These are phyloP conservation scores for Clangula hyemalis DNA, from an alignment of 2,797 vertebrate species.

Conservation along the genomic window DNA sequence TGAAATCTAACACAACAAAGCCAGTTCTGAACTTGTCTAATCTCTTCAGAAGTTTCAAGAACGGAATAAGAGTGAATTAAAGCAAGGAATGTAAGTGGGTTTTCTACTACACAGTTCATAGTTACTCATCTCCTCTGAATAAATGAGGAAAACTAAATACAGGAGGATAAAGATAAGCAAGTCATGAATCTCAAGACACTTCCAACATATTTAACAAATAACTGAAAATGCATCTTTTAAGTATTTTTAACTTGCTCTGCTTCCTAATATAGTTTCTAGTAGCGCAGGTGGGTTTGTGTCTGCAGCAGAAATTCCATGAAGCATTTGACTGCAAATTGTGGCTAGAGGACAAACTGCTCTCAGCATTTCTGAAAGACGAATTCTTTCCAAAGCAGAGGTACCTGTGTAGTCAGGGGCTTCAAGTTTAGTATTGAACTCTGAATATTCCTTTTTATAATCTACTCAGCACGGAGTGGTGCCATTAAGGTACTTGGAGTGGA, in stretches of 20 bases:
- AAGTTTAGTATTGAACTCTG: accelerated
- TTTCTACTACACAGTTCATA: not conserved
- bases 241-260: not conserved
- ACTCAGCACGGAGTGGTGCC: not conserved
- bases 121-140: not conserved
- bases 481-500: not conserved
- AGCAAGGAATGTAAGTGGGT: not conserved
- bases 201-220: not conserved
- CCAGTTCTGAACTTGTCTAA: conserved; percentile 7
- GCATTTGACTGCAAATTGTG: accelerated
- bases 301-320: not conserved
- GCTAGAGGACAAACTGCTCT: not conserved
- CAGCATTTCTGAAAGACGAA: not conserved
- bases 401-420: not conserved
- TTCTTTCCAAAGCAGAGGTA: not conserved
- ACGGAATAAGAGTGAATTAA: conserved; percentile 23
- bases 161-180: not conserved
- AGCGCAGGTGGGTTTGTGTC: not conserved
- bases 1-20: conserved; percentile 21
- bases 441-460: accelerated
- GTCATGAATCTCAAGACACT: not conserved
- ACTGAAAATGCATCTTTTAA: not conserved
- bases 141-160: conserved; percentile 19
- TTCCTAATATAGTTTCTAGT: not conserved
- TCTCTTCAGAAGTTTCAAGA: conserved; percentile 15